Conservation (phyloP, 2,113 vertebrate genomes). For the Psophia crepitans region DNA sequence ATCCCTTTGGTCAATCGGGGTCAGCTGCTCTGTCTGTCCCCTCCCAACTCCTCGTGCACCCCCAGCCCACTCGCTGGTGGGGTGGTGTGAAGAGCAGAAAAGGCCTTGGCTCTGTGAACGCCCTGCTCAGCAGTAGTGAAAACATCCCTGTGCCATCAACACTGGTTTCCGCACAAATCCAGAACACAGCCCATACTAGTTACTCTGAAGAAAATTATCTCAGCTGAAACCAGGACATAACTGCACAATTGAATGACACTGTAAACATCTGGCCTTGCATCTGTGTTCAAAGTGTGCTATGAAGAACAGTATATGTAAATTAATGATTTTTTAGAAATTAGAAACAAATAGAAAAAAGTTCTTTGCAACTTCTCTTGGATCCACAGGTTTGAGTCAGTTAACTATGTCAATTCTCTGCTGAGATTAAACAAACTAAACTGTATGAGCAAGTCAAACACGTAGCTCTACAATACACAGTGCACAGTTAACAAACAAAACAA, state of each 20-base stretch:
- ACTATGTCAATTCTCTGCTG: not conserved
- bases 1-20: too few species aligned
- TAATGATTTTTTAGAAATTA: not conserved
- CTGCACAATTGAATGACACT: not conserved
- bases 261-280: not conserved
- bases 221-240: too few species aligned
- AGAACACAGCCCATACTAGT: too few species aligned
- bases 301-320: not conserved
- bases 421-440: not conserved
- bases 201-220: too few species aligned
- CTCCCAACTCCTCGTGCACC: too few species aligned
- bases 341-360: not conserved
- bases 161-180: too few species aligned
- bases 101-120: too few species aligned
- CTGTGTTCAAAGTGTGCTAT: not conserved
- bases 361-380: not conserved
- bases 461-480: not conserved
- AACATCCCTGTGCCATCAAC: too few species aligned
- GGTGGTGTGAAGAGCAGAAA: too few species aligned
- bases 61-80: too few species aligned
- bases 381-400: not conserved
- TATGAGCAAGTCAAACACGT: not conserved
- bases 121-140: too few species aligned
- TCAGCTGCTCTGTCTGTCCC: too few species aligned
- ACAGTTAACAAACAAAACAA: not conserved